Evolutionary conservation across 2,888 invertebrate species (phyloP).

Genomic region (Polyploca ridens): DNA sequence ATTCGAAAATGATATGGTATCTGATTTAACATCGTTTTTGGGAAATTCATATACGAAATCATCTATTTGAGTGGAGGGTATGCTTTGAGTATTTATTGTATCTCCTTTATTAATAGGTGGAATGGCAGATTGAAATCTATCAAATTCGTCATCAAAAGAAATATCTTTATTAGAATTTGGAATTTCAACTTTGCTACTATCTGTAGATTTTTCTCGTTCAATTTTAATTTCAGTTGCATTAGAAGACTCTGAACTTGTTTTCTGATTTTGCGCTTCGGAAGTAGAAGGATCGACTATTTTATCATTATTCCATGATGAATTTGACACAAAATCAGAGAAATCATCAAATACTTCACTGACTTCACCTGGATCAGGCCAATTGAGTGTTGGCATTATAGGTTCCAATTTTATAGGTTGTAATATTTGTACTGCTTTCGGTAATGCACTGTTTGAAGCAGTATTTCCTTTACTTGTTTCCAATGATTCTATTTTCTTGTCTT

Average conservation of each 20-base stretch:
- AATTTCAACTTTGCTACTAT: slow-evolving; percentile 17
- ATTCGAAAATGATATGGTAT: slow-evolving; percentile 54
- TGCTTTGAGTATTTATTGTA: slow-evolving; percentile 20
- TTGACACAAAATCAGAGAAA: slow-evolving; percentile 72
- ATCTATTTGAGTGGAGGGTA: slow-evolving; percentile 30
- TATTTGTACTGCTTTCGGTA: slow-evolving; percentile 52
- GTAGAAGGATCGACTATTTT: slow-evolving; percentile 21
- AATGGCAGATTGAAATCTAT: slow-evolving; percentile 74
- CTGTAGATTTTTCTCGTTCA: slow-evolving; percentile 14
- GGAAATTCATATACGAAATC: slow-evolving; percentile 46
- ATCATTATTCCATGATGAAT: slow-evolving; percentile 50
- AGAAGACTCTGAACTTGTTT: slow-evolving; percentile 11
- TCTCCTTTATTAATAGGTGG: slow-evolving; percentile 41
- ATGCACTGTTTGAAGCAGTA: slow-evolving; percentile 28
- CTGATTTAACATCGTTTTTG: slow-evolving; percentile 51
- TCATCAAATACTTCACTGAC: slow-evolving; percentile 76
- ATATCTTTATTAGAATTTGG: slow-evolving; percentile 26
- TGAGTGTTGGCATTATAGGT: slow-evolving; percentile 71
- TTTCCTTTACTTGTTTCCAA: slow-evolving; percentile 28
- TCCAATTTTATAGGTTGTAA: slow-evolving; percentile 76
- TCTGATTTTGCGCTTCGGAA: slow-evolving; percentile 22
- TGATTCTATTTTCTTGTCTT: slow-evolving; percentile 16
- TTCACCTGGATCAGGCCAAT: slow-evolving; percentile 81
- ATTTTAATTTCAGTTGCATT: slow-evolving; percentile 23
- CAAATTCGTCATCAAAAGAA: slow-evolving; percentile 70